Percentiles rank a stretch among this genome's conserved stretches.
Conservation (phyloP, 2,888 invertebrate genomes). For the Hymenopus coronatus region DNA sequence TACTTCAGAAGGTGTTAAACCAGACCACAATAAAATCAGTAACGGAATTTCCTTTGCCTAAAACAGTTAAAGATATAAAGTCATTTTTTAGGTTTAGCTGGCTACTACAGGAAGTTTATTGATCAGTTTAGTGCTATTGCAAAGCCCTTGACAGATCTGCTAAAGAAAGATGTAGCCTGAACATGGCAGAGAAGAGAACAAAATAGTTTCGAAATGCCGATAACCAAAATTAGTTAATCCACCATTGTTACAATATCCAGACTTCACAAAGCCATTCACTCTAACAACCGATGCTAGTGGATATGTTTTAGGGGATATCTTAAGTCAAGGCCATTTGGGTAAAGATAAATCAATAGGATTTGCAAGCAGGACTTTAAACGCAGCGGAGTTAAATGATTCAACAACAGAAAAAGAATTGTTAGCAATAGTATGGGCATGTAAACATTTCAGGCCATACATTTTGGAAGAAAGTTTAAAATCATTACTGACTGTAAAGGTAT, state of each 20-base stretch:
- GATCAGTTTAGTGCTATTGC: background rate
- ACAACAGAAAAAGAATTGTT: slow-evolving; percentile 26
- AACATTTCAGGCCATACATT: slow-evolving; percentile 27
- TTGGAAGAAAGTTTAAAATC: slow-evolving; percentile 27
- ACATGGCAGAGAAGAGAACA: background rate
- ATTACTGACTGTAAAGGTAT: slow-evolving; percentile 24
- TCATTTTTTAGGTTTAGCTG: background rate
- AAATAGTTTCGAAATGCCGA: too few relatives aligned
- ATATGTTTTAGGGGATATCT: slow-evolving; percentile 14
- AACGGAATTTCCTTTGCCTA: background rate
- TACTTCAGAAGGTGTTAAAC: slow-evolving; percentile 12
- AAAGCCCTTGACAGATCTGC: background rate
- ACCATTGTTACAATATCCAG: too few relatives aligned
- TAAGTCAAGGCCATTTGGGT: slow-evolving; percentile 17
- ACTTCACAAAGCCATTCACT: too few relatives aligned
- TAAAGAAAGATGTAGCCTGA: background rate
- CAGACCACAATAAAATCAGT: background rate
- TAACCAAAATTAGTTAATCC: too few relatives aligned
- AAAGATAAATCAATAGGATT: slow-evolving; percentile 24
- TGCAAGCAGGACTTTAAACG: slow-evolving; percentile 23
- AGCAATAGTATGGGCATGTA: slow-evolving; percentile 24
- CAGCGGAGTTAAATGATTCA: slow-evolving; percentile 11
- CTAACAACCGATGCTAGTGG: slow-evolving; percentile 12
- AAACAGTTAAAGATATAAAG: background rate
- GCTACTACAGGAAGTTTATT: slow-evolving; percentile 22